A percentile compares a stretch with the other conserved stretches of the same genome.
phyloP scores from a whole-genome alignment of 2,888 invertebrate species.

The Molorchus minor region DNA sequence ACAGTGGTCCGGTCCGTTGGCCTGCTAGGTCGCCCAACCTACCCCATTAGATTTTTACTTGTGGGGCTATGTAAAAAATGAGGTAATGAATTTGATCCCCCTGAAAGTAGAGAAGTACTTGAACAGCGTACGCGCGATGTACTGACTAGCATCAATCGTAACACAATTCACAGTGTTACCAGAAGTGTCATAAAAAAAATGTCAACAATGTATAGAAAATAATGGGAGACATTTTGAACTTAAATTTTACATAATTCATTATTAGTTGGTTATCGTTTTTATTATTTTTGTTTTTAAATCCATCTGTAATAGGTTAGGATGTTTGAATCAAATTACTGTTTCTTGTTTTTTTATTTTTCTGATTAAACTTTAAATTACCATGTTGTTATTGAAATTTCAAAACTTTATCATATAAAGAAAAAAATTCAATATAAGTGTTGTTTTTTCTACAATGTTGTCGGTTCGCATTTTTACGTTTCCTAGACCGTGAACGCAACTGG shows the following conservation, averaged over 20 bases:
- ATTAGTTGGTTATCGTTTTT: no score
- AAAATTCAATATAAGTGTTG: no score
- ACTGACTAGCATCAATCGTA: not conserved
- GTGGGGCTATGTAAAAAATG: not conserved
- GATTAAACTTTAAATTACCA: no score
- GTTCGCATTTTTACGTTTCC: not conserved
- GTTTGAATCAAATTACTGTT: no score
- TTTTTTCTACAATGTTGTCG: no score
- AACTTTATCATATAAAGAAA: no score
- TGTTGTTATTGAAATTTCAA: no score
- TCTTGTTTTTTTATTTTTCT: no score
- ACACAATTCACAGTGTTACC: not conserved
- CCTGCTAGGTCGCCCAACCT: not conserved
- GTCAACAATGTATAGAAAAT: not conserved
- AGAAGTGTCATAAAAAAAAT: not conserved
- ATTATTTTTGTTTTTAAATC: no score
- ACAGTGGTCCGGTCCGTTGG: not conserved
- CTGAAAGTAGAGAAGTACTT: not conserved
- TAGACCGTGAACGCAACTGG: not conserved
- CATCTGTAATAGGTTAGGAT: no score
- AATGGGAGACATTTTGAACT: not conserved
- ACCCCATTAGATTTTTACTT: not conserved
- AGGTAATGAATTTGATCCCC: not conserved
- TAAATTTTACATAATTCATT: no score
- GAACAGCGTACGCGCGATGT: not conserved